A percentile compares a stretch with the other conserved stretches of the same genome.
These are phyloP conservation scores for Trinectes maculatus DNA, from an alignment of 2,113 vertebrate species.

Conservation along the genomic window DNA sequence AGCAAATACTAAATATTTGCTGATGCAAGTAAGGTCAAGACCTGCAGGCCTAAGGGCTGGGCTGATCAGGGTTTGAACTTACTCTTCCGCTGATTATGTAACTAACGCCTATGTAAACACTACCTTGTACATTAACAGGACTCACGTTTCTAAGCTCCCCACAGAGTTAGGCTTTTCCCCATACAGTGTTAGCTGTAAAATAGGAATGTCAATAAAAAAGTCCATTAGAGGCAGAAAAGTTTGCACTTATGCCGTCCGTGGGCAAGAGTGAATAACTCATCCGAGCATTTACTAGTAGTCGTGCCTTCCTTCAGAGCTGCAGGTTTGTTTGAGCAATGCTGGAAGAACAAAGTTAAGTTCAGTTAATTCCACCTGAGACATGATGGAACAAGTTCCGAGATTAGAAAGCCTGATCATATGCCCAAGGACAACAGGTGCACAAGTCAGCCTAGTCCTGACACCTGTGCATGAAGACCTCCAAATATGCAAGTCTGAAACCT, in stretches of 20 bases:
- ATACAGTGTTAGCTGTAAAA: slow-evolving; percentile 29
- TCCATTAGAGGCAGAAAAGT: slow-evolving; percentile 38
- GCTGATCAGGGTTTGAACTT: slow-evolving; percentile 28
- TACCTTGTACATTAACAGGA: slow-evolving; percentile 19
- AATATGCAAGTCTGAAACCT: too few species aligned
- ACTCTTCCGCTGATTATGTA: slow-evolving; percentile 47
- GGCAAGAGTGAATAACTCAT: slow-evolving; percentile 18
- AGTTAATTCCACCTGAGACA: slow-evolving; percentile 2
- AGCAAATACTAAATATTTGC: slow-evolving; percentile 3
- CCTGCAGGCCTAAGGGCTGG: neutral
- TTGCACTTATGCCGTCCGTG: neutral
- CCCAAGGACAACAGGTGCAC: slow-evolving; percentile 56
- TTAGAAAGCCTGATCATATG: slow-evolving; percentile 17
- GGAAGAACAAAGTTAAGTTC: slow-evolving; percentile 2
- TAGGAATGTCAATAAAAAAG: slow-evolving; percentile 58
- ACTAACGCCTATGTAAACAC: slow-evolving; percentile 42
- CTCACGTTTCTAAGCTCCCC: slow-evolving; percentile 23
- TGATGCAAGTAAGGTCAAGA: slow-evolving; percentile 22
- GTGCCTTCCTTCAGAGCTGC: slow-evolving; percentile 24
- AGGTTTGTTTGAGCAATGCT: too few species aligned
- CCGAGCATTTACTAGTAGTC: slow-evolving; percentile 27
- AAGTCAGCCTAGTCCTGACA: neutral
- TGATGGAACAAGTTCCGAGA: slow-evolving; percentile 37
- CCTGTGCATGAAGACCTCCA: too few species aligned
- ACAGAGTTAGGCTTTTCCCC: slow-evolving; percentile 2